phyloP scores from a whole-genome alignment of 2,888 invertebrate genomes.

The Drosophila hawaiiensis region DNA sequence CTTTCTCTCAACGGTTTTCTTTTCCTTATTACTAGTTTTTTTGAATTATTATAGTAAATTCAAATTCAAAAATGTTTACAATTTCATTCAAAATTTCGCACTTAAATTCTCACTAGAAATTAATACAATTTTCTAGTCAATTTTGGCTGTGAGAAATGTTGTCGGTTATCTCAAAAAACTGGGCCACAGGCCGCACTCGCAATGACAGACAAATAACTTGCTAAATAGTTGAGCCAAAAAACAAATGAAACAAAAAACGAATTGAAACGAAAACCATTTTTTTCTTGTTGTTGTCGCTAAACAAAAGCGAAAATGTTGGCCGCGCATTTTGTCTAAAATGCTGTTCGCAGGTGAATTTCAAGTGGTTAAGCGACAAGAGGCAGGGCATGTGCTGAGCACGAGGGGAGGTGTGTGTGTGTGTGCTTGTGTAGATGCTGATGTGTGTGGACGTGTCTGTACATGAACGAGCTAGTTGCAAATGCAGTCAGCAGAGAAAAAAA shows the following conservation, averaged over 20 bases:
- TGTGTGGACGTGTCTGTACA: conserved; percentile 46
- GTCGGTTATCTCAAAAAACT: conserved; percentile 11
- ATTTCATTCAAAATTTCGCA: background rate
- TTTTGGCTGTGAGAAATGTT: conserved; percentile 23
- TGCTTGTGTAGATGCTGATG: background rate
- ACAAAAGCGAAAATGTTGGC: conserved; percentile 58
- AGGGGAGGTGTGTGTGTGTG: background rate
- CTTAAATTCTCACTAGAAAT: background rate
- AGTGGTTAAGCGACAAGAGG: conserved; percentile 15
- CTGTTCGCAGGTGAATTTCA: conserved; percentile 50
- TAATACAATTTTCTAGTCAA: conserved; percentile 32
- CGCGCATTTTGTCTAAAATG: conserved; percentile 36
- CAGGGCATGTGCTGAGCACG: background rate
- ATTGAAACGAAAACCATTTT: background rate
- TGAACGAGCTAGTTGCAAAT: conserved; percentile 51
- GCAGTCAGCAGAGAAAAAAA: conserved; percentile 18
- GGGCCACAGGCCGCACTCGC: conserved; percentile 33
- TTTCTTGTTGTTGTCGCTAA: conserved; percentile 22
- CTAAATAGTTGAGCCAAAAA: conserved; percentile 52
- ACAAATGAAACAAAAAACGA: conserved; percentile 16
- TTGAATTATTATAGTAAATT: no score
- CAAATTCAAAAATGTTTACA: background rate
- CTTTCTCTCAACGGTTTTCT: no score
- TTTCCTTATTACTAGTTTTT: background rate
- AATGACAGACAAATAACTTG: conserved; percentile 42